Conservation (phyloP, 2,888 invertebrate genomes). For the Geotrupes spiniger region DNA sequence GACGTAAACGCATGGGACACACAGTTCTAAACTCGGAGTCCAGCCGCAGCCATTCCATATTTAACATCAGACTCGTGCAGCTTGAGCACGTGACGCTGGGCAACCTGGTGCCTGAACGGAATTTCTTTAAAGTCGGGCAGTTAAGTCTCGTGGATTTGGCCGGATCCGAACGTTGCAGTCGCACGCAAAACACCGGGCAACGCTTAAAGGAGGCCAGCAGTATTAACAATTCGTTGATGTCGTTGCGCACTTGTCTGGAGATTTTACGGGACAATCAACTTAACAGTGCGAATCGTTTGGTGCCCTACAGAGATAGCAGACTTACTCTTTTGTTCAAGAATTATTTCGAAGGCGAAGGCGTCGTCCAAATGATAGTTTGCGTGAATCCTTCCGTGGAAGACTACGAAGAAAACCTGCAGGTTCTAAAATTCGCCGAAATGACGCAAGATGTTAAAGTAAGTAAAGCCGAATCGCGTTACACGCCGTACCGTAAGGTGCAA, state of each 20-base stretch:
- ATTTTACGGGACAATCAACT: slow-evolving; percentile 85
- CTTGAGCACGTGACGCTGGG: slow-evolving; percentile 44
- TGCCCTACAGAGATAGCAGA: slow-evolving; percentile 93
- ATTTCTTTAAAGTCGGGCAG: slow-evolving; percentile 80
- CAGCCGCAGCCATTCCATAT: slow-evolving; percentile 94
- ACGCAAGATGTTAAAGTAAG: slow-evolving; percentile 90
- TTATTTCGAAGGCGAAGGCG: slow-evolving; percentile 96
- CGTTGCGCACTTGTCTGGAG: slow-evolving; percentile 87
- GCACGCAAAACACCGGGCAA: slow-evolving; percentile 83
- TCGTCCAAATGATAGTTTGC: slow-evolving; percentile 95
- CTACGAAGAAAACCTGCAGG: slow-evolving; percentile 88
- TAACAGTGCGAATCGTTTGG: slow-evolving; percentile 67
- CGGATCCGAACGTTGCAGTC: slow-evolving; percentile 89
- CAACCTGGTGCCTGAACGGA: slow-evolving; percentile 76
- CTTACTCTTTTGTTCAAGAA: slow-evolving; percentile 95
- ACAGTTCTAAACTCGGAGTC: slow-evolving; percentile 93
- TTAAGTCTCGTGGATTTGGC: slow-evolving; percentile 96
- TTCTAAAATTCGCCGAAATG: slow-evolving; percentile 96
- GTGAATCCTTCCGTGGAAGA: slow-evolving; percentile 90
- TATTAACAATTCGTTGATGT: slow-evolving; percentile 97
- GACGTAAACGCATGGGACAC: slow-evolving; percentile 86
- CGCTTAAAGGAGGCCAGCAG: slow-evolving; percentile 63
- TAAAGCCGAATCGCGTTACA: slow-evolving; percentile 60
- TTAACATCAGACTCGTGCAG: slow-evolving; percentile 90
- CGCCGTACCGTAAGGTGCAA: slow-evolving; percentile 42